Percentiles rank a stretch among this genome's conserved stretches.
phyloP scores from a whole-genome alignment of 2,797 vertebrate species.

The Percopsis omiscomaycus region DNA sequence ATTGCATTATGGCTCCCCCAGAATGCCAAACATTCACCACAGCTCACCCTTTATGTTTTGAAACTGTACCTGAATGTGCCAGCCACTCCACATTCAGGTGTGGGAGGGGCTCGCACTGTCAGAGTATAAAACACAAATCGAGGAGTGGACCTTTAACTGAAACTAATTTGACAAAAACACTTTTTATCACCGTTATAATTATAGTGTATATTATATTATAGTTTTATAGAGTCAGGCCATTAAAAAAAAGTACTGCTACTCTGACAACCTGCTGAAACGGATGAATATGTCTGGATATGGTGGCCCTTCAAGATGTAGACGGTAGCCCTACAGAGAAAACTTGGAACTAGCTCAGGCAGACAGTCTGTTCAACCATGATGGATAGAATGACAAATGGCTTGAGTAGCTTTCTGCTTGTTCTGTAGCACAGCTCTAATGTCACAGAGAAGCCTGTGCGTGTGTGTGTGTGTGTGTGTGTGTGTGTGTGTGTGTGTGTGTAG shows the following conservation, averaged over 20 bases:
- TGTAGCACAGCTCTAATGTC: constrained; percentile 51
- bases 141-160: too few species aligned
- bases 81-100: too few species aligned
- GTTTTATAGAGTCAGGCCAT: too few species aligned
- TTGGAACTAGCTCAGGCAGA: constrained; percentile 67
- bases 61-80: too few species aligned
- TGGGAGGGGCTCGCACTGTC: too few species aligned
- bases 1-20: too few species aligned
- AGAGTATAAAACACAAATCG: too few species aligned
- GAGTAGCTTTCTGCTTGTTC: constrained; percentile 53
- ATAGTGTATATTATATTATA: too few species aligned
- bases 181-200: too few species aligned
- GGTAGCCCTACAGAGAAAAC: constrained; percentile 64
- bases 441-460: constrained; percentile 45
- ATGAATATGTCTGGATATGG: constrained; percentile 59
- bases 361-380: constrained; percentile 73
- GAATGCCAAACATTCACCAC: too few species aligned
- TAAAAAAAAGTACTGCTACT: not conserved
- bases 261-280: constrained; percentile 48
- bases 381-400: constrained; percentile 66
- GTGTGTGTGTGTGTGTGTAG: constrained; percentile 34
- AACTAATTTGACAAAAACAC: too few species aligned
- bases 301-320: constrained; percentile 62
- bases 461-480: constrained; percentile 25
- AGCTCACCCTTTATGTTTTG: too few species aligned